These are phyloP conservation scores for Protodeltote pygarga DNA, from an alignment of 2,888 invertebrate species.

Conservation along the genomic window DNA sequence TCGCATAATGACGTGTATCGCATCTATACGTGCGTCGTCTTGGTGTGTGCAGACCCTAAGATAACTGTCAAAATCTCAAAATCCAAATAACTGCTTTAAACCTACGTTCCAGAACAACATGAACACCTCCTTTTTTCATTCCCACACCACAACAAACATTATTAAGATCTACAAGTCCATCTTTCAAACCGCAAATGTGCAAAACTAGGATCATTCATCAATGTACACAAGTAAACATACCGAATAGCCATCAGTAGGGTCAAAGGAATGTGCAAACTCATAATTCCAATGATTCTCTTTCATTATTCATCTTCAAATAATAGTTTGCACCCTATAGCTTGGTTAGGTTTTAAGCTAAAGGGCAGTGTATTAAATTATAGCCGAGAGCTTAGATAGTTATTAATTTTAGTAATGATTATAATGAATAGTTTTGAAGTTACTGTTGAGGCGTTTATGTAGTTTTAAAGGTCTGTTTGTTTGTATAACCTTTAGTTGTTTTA, in stretches of 20 bases:
- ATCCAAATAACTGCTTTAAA: no score
- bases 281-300: constrained; percentile 76
- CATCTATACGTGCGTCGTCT: no score
- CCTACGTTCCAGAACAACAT: no score
- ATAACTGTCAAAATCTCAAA: no score
- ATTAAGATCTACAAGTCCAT: constrained; percentile 39
- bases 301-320: constrained; percentile 84
- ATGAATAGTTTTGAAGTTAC: constrained; percentile 30
- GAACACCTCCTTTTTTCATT: no score
- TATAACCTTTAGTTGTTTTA: constrained; percentile 5
- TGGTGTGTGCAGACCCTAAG: no score
- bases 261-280: constrained; percentile 82
- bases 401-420: constrained; percentile 43
- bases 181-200: constrained; percentile 40
- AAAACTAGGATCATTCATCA: constrained; percentile 49
- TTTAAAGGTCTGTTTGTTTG: not conserved
- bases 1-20: no score
- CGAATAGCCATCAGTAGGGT: constrained; percentile 61
- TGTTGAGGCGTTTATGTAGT: not conserved
- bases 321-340: constrained; percentile 84
- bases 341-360: constrained; percentile 66
- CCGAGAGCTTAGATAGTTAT: constrained; percentile 33
- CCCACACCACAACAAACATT: constrained; percentile 32
- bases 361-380: constrained; percentile 49
- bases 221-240: constrained; percentile 50